Conservation (phyloP, 2,797 vertebrate genomes). For the Enteromius fasciolatus region DNA sequence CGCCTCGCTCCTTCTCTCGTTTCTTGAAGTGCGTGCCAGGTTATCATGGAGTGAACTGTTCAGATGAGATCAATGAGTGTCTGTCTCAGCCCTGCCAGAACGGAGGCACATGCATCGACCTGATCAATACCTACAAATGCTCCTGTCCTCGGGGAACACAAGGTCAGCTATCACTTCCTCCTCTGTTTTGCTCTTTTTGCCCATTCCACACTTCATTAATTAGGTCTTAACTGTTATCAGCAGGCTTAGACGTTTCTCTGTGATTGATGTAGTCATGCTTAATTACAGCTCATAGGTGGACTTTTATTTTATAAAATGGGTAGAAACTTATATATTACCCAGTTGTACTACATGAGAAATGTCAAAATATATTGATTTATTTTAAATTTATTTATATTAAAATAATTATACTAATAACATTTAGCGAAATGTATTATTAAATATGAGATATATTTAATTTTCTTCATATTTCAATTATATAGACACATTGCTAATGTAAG, state of each 20-base stretch:
- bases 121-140: constrained; percentile 98
- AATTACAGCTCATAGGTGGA: constrained; percentile 35
- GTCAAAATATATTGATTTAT: neutral
- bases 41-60: constrained; percentile 94
- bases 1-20: constrained; percentile 16
- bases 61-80: constrained; percentile 95
- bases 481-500: neutral
- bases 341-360: neutral
- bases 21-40: constrained; percentile 92
- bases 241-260: constrained; percentile 56
- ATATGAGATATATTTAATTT: neutral
- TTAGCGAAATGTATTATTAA: neutral
- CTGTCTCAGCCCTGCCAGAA: constrained; percentile 95
- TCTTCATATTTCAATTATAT: neutral
- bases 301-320: constrained; percentile 24
- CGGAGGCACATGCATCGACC: constrained; percentile 95
- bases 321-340: neutral
- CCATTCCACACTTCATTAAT: constrained; percentile 77
- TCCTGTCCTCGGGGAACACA: constrained; percentile 97
- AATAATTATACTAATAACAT: neutral
- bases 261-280: constrained; percentile 48
- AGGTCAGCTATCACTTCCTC: constrained; percentile 80
- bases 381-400: neutral
- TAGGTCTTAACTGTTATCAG: constrained; percentile 73
- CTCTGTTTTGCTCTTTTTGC: constrained; percentile 51